Conservation (phyloP, 2,888 invertebrate genomes). For the Stenurella melanura region DNA sequence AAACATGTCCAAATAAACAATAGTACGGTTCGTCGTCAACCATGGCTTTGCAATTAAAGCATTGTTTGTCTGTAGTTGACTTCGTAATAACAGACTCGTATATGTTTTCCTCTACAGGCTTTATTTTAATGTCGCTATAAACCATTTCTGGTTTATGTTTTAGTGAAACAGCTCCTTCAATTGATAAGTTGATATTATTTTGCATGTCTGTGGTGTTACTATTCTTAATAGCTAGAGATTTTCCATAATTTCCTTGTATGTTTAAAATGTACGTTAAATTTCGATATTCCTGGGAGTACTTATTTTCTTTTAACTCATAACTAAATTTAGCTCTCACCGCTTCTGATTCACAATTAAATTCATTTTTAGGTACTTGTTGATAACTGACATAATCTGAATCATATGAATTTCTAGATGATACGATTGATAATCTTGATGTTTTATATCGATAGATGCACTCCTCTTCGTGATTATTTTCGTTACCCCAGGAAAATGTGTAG, state of each 20-base stretch:
- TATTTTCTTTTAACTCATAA: conserved; percentile 52
- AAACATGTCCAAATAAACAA: conserved; percentile 61
- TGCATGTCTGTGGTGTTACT: neutral
- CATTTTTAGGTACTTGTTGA: neutral
- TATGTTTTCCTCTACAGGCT: conserved; percentile 43
- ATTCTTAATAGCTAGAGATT: conserved; percentile 40
- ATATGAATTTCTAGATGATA: conserved; percentile 34
- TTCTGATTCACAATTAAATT: conserved; percentile 36
- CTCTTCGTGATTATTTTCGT: conserved; percentile 61
- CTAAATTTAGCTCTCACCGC: conserved; percentile 39
- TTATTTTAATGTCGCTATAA: conserved; percentile 49
- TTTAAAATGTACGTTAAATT: conserved; percentile 49
- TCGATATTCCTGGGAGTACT: conserved; percentile 40
- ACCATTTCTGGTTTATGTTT: conserved; percentile 47
- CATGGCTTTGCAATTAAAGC: conserved; percentile 52
- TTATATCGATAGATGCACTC: conserved; percentile 59
- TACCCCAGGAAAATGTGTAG: conserved; percentile 58
- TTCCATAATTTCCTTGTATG: conserved; percentile 53
- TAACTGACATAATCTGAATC: neutral
- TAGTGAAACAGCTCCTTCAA: conserved; percentile 53
- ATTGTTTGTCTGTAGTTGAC: conserved; percentile 37
- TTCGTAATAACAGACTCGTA: conserved; percentile 48
- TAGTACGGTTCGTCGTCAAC: conserved; percentile 50
- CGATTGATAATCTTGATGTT: conserved; percentile 32
- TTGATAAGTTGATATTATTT: conserved; percentile 44